Evolutionary conservation across 2,888 invertebrate species (phyloP).

Genomic region (Aphidoletes aphidimyza): DNA sequence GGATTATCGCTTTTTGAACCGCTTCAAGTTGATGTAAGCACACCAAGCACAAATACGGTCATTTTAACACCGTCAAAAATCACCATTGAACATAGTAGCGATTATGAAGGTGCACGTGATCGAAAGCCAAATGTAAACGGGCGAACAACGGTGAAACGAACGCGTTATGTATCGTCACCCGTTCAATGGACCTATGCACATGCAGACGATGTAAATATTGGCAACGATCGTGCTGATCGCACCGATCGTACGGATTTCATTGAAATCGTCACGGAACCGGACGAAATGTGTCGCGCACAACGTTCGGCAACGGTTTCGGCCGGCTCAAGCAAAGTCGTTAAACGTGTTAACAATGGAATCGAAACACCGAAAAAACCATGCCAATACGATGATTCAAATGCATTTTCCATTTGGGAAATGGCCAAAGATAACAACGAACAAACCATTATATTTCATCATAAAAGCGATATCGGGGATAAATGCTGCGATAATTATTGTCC

Average conservation of each 20-base stretch:
- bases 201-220: not conserved
- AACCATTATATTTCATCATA: conserved; percentile 66
- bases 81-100: conserved; percentile 61
- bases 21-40: conserved; percentile 52
- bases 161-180: conserved; percentile 66
- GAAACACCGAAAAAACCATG: conserved; percentile 16
- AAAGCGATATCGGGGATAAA: conserved; percentile 66
- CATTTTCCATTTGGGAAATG: conserved; percentile 61
- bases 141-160: conserved; percentile 58
- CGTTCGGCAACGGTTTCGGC: not conserved
- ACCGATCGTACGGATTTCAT: conserved; percentile 51
- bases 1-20: conserved; percentile 55
- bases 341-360: not conserved
- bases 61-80: conserved; percentile 61
- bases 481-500: conserved; percentile 65
- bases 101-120: conserved; percentile 33
- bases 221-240: too few species aligned
- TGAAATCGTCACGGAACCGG: conserved; percentile 54
- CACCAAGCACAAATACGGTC: conserved; percentile 50
- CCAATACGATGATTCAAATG: conserved; percentile 55
- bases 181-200: conserved; percentile 67
- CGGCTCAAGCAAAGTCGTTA: conserved; percentile 7
- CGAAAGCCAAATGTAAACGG: not conserved
- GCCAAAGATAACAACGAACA: conserved; percentile 60
- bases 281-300: conserved; percentile 55